A percentile compares a stretch with the other conserved stretches of the same genome.
Evolutionary conservation across 2,113 vertebrate species (phyloP).

Genomic region (Oreotrochilus melanogaster): DNA sequence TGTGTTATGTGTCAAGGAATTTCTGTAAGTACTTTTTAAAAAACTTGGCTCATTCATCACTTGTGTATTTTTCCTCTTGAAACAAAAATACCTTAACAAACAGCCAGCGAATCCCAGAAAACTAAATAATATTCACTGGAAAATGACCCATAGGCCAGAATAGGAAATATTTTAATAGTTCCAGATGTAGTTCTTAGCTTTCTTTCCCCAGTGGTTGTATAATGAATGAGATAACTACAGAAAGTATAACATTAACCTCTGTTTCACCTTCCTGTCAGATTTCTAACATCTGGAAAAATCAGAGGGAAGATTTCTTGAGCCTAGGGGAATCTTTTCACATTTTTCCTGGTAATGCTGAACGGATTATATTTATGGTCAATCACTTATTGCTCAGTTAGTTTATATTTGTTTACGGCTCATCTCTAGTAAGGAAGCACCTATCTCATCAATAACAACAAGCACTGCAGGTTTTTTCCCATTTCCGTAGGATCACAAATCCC

Average conservation of each 20-base stretch:
- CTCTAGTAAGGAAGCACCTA: background rate
- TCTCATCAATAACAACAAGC: background rate
- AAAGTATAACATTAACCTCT: slow-evolving; percentile 37
- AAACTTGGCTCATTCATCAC: background rate
- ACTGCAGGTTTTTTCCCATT: background rate
- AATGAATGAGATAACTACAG: slow-evolving; percentile 42
- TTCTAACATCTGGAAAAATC: slow-evolving; percentile 11
- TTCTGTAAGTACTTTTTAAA: background rate
- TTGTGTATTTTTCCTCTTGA: background rate
- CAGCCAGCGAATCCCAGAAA: slow-evolving; percentile 1
- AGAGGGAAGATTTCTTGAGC: background rate
- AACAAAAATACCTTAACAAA: background rate
- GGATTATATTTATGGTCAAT: background rate
- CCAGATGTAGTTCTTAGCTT: slow-evolving; percentile 42
- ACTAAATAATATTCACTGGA: slow-evolving; percentile 25
- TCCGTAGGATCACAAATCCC: background rate
- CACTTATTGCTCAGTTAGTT: background rate
- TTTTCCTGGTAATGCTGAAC: background rate
- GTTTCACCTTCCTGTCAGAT: slow-evolving; percentile 34
- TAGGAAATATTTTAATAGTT: slow-evolving; percentile 34
- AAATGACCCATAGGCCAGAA: slow-evolving; percentile 16
- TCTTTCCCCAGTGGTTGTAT: background rate
- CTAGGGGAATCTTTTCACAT: background rate
- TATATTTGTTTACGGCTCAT: background rate
- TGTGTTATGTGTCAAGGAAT: slow-evolving; percentile 6